Percentiles rank a stretch among this genome's conserved stretches.
Evolutionary conservation across 2,888 invertebrate genomes (phyloP).

Genomic region (Plebejus argus): DNA sequence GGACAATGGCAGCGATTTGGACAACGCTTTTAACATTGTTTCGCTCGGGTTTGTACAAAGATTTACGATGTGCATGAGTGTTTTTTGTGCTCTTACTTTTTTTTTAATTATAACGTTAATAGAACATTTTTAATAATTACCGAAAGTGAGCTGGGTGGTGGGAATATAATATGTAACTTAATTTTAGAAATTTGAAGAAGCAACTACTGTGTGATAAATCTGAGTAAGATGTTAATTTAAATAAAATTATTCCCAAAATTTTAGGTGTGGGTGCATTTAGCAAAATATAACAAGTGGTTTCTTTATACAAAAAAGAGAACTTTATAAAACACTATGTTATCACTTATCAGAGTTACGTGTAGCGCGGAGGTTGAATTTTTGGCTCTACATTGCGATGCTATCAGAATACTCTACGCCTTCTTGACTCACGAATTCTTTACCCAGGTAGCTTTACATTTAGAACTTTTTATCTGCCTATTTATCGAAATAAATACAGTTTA

Average conservation of each 20-base stretch:
- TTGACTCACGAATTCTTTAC: conserved; percentile 14
- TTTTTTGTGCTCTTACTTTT: not conserved
- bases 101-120: conserved; percentile 1
- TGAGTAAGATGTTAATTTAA: not conserved
- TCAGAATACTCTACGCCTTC: conserved; percentile 12
- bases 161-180: not conserved
- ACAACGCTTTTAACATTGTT: conserved; percentile 23
- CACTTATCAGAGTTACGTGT: conserved; percentile 8
- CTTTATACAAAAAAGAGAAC: not conserved
- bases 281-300: not conserved
- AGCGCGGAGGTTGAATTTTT: conserved; percentile 24
- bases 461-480: not conserved
- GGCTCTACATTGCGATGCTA: conserved; percentile 10
- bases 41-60: not conserved
- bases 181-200: not conserved
- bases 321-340: not conserved
- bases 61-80: conserved; percentile 15
- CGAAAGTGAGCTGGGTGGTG: not conserved
- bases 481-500: not conserved
- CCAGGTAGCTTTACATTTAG: not conserved
- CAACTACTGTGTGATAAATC: not conserved
- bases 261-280: not conserved
- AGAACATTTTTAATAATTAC: conserved; percentile 18
- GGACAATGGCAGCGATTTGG: conserved; percentile 18
- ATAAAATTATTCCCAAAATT: not conserved